phyloP scores from a whole-genome alignment of 2,113 vertebrate species.

The Nothobranchius kuhntae region DNA sequence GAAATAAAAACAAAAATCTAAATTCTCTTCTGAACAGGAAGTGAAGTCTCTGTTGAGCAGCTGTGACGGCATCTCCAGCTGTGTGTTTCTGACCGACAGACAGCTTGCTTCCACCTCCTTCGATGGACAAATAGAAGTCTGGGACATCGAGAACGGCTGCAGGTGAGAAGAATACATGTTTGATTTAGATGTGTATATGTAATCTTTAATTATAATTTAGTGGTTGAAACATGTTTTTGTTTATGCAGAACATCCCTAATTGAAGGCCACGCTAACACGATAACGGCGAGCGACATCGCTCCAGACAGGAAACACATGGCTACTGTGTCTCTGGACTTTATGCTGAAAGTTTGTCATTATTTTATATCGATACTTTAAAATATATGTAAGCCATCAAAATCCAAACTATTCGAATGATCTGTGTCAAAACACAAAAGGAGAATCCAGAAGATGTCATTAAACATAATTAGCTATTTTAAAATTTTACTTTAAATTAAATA shows the following conservation, averaged over 20 bases:
- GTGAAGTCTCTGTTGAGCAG: slow-evolving; percentile 82
- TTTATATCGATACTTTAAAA: no score
- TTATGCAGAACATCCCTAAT: slow-evolving; percentile 75
- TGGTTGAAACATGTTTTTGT: background rate
- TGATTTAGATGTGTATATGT: background rate
- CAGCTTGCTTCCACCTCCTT: slow-evolving; percentile 82
- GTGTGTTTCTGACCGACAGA: slow-evolving; percentile 76
- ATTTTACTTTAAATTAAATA: background rate
- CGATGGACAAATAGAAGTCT: slow-evolving; percentile 83
- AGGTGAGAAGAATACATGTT: slow-evolving; percentile 67
- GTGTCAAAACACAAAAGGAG: no score
- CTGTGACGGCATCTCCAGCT: slow-evolving; percentile 85
- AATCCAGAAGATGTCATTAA: no score
- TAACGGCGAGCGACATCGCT: slow-evolving; percentile 82
- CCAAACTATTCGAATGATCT: no score
- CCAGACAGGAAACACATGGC: slow-evolving; percentile 79
- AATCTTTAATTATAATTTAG: background rate
- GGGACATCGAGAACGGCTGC: slow-evolving; percentile 81
- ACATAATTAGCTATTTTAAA: no score
- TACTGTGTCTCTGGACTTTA: slow-evolving; percentile 84
- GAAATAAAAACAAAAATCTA: no score
- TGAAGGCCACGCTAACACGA: slow-evolving; percentile 78
- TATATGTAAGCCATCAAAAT: background rate
- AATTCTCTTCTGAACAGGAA: slow-evolving; percentile 69
- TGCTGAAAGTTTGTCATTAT: slow-evolving; percentile 68